Evolutionary conservation across 2,113 vertebrate genomes (phyloP), one percentile per base, ranked within the genome.

Genomic region (Apteryx owenii): DNA sequence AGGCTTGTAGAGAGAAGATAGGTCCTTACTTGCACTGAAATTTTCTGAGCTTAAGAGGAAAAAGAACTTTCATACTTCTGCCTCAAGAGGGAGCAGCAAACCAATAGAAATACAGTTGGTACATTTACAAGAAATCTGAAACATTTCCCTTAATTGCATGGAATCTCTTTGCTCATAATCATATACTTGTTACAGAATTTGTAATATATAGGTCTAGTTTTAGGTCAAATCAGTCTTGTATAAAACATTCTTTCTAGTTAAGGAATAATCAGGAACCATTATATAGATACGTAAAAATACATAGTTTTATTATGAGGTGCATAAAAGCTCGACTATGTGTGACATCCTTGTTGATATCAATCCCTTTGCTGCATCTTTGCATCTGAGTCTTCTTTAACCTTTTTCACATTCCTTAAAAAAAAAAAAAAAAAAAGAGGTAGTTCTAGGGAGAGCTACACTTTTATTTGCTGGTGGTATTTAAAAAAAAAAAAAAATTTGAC

Each of bases 61-160:
- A 82, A 71, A 23, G 71, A 83, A 78, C 51, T 95, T 95, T 21
- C 60, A 23, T 26, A 25, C 29, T 88, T 96, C 50, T 88, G 60
- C 96, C 96, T 96, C 79, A 0, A 96, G 96, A 93, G 96, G 96
- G 96, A 96, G 96, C 95, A 96, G 68, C 2, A 1, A 91, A 58
- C 88, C 82, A 64, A 22, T 33, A 31, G 17, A 91, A 60, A 86
- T 22, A 12, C 2, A 9, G 5, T 58, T 28, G 60, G 13, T 88
- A 44, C 3, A 0, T 56, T 84, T 73, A 81, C 29, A 29, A 48
- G 68, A 88, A 90, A 54, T 17, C 15, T 26, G 80, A 79, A 92
- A 44, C 18, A 1, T 78, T 78, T 78, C 60, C 54, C 26, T 77
- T 48, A 51, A 73, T 88, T 93, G 48, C 54, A 44, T 86, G 33